Percentiles rank a stretch among this genome's conserved stretches.
Conservation (phyloP, 2,113 vertebrate genomes). For the Perca flavescens region DNA sequence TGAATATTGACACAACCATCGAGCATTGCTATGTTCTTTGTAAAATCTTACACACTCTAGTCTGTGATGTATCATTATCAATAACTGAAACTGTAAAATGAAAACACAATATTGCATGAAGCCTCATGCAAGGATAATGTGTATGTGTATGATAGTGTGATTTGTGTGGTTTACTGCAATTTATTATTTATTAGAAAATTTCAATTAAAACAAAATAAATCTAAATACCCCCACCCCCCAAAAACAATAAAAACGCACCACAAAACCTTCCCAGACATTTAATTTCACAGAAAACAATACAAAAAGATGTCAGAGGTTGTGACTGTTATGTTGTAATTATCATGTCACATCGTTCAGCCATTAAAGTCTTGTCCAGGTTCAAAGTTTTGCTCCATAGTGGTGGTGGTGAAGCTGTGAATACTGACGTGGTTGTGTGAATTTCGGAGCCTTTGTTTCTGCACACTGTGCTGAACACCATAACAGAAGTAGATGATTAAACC, state of each 20-base stretch:
- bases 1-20: neutral
- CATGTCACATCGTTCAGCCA: neutral
- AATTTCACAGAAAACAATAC: neutral
- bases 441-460: slow-evolving; percentile 75
- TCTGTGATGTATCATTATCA: neutral
- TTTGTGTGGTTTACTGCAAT: neutral
- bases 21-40: neutral
- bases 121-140: neutral
- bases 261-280: neutral
- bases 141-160: too few relatives aligned
- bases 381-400: slow-evolving; percentile 16
- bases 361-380: slow-evolving; percentile 29
- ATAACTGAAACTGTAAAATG: neutral
- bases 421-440: slow-evolving; percentile 30
- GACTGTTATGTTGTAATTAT: neutral
- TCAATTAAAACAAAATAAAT: neutral
- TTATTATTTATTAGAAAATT: neutral
- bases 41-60: neutral
- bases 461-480: slow-evolving; percentile 87
- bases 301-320: neutral
- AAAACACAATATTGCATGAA: neutral
- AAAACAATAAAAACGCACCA: neutral
- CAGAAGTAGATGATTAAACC: slow-evolving; percentile 89
- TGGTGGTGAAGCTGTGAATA: slow-evolving; percentile 41
- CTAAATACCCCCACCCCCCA: neutral